Base-by-base conservation (phyloP, 1,140 invertebrate species). In the Bombus huntii region DNA sequence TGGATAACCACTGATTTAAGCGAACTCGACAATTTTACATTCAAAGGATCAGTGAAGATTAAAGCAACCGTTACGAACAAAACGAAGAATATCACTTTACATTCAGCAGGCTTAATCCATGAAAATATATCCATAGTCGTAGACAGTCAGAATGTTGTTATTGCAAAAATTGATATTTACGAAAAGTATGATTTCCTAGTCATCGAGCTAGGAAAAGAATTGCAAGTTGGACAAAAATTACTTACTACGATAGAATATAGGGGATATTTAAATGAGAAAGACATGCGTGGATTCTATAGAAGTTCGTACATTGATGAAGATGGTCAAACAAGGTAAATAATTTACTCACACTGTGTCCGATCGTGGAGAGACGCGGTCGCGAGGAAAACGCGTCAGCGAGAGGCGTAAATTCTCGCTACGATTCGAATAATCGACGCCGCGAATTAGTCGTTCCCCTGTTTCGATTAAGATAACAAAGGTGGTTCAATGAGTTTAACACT, bases 241-340 rank as follows among this genome's bases (percentile, higher is more conserved):
- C 91, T 85, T 18, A 93, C 97, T 39, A 93, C 93, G 15, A 81
- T 97, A 70, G 68, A 82, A 0, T 97, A 96, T 78, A 94, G 76
- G 4, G 96, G 97, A 73, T 87, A 91, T 0, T 95, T 97, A 82
- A 95, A 96, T 85, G 92, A 95, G 28, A n/a, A 62, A 25, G 96
- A 97, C 83, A 95, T 97, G 92, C 95, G 96, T 72, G 98, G 98
- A 71, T 98, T 98, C 93, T 98, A 98, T 91, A 96, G 96, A 77
- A 98, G 97, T 92, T 97, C 95, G 57, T 99, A 98, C 89, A 93
- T 94, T 15, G 94, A 96, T 66, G 83, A 88, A 12, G 85, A 93
- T 13, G 94, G 93, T 74, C 76, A 92, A 47, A 95, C 87, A 57
- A 94, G 93, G 94, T 96, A 92, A n/a, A 8, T 2, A 44, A 42